Evolutionary conservation across 2,797 vertebrate species (phyloP).

Genomic region (Malacoraja senta): DNA sequence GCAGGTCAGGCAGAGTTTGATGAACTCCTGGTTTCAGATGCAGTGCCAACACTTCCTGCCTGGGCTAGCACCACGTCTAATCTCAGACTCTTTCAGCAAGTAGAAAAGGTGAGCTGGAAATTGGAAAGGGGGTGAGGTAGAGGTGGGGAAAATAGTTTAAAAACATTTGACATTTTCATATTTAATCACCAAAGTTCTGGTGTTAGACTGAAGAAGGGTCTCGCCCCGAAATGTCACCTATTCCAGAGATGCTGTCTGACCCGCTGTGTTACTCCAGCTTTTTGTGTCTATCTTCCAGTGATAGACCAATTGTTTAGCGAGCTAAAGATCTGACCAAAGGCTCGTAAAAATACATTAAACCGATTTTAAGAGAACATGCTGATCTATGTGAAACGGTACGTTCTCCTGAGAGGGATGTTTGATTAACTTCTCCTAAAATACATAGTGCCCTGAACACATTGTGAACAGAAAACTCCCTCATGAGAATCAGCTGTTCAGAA

Average conservation of each 20-base stretch:
- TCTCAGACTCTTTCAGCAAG: neutral
- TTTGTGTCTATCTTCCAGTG: neutral
- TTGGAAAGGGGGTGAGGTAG: neutral
- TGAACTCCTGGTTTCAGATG: too few relatives aligned
- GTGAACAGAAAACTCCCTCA: neutral
- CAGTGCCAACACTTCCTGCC: too few relatives aligned
- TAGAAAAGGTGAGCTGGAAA: neutral
- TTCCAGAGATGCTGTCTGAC: too few relatives aligned
- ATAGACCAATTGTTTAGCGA: neutral
- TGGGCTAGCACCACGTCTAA: too few relatives aligned
- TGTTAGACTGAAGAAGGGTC: neutral
- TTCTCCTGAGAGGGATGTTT: neutral
- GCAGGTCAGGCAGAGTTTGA: too few relatives aligned
- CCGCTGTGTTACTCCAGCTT: too few relatives aligned
- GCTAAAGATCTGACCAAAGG: neutral
- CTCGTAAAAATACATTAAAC: neutral
- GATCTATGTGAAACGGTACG: neutral
- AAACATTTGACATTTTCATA: neutral
- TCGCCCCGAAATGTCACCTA: too few relatives aligned
- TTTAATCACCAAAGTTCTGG: neutral
- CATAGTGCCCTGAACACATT: neutral
- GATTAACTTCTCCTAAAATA: neutral
- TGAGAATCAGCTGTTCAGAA: neutral
- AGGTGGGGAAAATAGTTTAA: neutral
- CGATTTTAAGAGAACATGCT: neutral